phyloP scores from a whole-genome alignment of 2,797 vertebrate species.

The Hydrolagus colliei region DNA sequence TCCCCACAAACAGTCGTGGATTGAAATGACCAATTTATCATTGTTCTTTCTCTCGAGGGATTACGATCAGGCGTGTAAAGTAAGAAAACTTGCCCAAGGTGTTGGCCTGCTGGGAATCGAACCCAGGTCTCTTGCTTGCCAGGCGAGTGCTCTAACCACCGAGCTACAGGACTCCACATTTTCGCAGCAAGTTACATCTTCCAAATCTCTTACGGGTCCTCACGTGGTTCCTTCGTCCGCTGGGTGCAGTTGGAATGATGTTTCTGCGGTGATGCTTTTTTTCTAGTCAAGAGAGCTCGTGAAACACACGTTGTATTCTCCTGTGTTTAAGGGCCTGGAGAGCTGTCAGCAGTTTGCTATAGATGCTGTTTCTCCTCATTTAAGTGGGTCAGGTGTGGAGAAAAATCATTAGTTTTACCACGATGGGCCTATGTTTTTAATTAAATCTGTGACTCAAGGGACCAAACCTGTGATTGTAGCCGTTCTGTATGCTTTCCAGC shows the following conservation, averaged over 20 bases:
- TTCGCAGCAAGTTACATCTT: not conserved
- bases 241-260: conserved; percentile 2
- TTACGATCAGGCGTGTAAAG: too few relatives aligned
- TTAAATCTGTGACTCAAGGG: conserved; percentile 14
- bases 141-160: too few relatives aligned
- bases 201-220: not conserved
- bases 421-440: conserved; percentile 4
- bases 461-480: not conserved
- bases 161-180: not conserved
- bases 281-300: not conserved
- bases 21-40: too few relatives aligned
- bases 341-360: not conserved
- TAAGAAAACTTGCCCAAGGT: too few relatives aligned
- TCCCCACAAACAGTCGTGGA: too few relatives aligned
- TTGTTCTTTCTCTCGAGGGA: too few relatives aligned
- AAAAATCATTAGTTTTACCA: conserved; percentile 29
- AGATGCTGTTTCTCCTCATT: conserved; percentile 18
- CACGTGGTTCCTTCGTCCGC: not conserved
- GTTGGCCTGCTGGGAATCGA: too few relatives aligned
- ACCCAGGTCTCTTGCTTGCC: too few relatives aligned
- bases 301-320: not conserved
- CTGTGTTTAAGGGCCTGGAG: not conserved
- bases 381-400: conserved; percentile 13
- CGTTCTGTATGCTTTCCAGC: not conserved
- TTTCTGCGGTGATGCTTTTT: conserved; percentile 1